Evolutionary conservation across 2,113 vertebrate species (phyloP).

Genomic region (Burhinus oedicnemus): DNA sequence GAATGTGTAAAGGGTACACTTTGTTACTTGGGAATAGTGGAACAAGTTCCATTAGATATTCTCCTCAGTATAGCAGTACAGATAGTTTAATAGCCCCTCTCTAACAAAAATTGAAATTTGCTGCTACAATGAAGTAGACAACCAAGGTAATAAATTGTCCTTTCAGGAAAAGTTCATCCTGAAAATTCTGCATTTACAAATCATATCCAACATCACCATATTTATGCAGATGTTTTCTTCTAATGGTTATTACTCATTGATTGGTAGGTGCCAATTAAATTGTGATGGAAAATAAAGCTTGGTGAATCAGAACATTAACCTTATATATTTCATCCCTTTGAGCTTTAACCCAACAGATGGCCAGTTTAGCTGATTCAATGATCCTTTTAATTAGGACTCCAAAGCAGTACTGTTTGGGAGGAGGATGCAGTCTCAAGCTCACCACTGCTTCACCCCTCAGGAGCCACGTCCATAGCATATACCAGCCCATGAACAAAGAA

Average conservation of each 20-base stretch:
- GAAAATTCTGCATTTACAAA: neutral
- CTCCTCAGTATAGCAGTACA: neutral
- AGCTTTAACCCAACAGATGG: neutral
- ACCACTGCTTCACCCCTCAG: neutral
- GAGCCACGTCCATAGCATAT: rapidly evolving
- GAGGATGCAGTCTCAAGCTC: neutral
- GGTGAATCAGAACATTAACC: neutral
- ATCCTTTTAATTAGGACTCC: neutral
- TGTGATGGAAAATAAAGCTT: neutral
- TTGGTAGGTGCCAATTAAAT: neutral
- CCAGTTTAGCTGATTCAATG: neutral
- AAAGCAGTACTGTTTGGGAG: neutral
- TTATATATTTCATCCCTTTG: neutral
- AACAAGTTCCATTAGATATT: neutral
- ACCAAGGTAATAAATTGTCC: neutral
- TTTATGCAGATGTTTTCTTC: neutral
- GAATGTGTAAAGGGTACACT: neutral
- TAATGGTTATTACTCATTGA: neutral
- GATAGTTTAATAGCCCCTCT: neutral
- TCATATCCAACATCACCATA: neutral
- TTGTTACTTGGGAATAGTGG: neutral
- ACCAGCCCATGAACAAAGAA: neutral
- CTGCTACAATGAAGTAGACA: neutral
- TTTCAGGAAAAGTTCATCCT: neutral
- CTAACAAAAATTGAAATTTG: neutral